phyloP scores from a whole-genome alignment of 1,140 invertebrate species.

The Drosophila kanapiae region DNA sequence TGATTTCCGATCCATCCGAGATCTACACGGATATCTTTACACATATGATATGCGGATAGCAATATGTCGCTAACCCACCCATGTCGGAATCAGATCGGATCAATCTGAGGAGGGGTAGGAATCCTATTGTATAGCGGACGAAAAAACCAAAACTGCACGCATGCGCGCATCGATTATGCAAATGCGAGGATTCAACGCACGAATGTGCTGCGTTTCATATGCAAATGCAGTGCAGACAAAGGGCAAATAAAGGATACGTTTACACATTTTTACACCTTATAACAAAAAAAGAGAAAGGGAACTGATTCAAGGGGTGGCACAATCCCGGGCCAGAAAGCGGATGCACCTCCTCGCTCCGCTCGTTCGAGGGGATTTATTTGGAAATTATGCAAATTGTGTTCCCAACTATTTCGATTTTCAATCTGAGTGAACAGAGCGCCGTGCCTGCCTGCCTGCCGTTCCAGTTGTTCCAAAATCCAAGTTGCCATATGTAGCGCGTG shows the following conservation, averaged over 20 bases:
- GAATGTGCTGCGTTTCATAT: slow-evolving; percentile 73
- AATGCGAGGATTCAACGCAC: slow-evolving; percentile 36
- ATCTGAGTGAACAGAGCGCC: slow-evolving; percentile 23
- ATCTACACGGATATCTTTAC: not conserved
- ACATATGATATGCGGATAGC: not conserved
- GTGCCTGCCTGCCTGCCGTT: not conserved
- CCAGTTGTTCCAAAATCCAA: slow-evolving; percentile 21
- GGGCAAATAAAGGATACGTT: slow-evolving; percentile 73
- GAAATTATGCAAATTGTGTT: slow-evolving; percentile 79
- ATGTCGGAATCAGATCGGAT: slow-evolving; percentile 7
- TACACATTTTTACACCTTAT: slow-evolving; percentile 81
- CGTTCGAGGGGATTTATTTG: slow-evolving; percentile 58
- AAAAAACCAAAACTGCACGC: slow-evolving; percentile 66
- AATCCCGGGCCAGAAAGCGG: slow-evolving; percentile 10
- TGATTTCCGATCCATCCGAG: not conserved
- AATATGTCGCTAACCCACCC: slow-evolving; percentile 27
- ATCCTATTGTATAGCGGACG: slow-evolving; percentile 14
- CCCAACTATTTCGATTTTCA: slow-evolving; percentile 63
- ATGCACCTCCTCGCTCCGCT: slow-evolving; percentile 57
- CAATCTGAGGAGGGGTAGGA: slow-evolving; percentile 26
- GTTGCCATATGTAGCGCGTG: slow-evolving; percentile 59
- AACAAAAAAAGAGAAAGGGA: slow-evolving; percentile 47
- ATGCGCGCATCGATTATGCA: slow-evolving; percentile 80
- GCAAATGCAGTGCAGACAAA: slow-evolving; percentile 66
- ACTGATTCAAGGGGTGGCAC: slow-evolving; percentile 48